Percentiles rank a stretch among this genome's conserved stretches.
phyloP scores from a whole-genome alignment of 1,140 invertebrate species.

The Apolygus lucorum region DNA sequence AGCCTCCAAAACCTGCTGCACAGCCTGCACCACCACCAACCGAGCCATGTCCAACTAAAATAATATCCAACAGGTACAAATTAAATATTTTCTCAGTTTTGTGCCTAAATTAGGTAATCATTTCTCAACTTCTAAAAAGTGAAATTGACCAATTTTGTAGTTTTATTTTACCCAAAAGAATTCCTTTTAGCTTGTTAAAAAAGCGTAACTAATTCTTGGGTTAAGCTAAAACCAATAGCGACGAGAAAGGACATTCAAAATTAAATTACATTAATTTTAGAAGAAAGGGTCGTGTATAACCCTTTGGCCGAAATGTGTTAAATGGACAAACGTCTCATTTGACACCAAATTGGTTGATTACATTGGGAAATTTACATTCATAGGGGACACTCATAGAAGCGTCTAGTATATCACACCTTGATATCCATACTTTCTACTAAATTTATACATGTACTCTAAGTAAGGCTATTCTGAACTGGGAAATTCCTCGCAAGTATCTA shows the following conservation, averaged over 20 bases:
- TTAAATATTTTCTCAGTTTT: neutral
- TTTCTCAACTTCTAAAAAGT: neutral
- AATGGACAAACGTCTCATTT: too few relatives aligned
- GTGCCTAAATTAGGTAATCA: neutral
- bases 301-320: neutral
- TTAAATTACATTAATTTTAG: neutral
- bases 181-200: neutral
- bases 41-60: too few relatives aligned
- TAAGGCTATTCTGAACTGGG: too few relatives aligned
- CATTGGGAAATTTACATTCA: too few relatives aligned
- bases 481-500: too few relatives aligned
- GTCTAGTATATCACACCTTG: too few relatives aligned
- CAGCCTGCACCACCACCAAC: too few relatives aligned
- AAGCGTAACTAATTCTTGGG: neutral
- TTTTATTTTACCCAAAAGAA: neutral
- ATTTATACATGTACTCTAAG: too few relatives aligned
- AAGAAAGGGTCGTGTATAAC: neutral
- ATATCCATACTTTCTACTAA: too few relatives aligned
- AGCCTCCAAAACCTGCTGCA: too few relatives aligned
- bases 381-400: too few relatives aligned
- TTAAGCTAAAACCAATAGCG: neutral
- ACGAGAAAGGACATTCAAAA: neutral
- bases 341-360: too few relatives aligned
- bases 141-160: neutral
- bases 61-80: neutral